Evolutionary conservation across 2,113 vertebrate species (phyloP), one percentile per base, ranked within the genome.

Genomic region (Dicentrarchus labrax): DNA sequence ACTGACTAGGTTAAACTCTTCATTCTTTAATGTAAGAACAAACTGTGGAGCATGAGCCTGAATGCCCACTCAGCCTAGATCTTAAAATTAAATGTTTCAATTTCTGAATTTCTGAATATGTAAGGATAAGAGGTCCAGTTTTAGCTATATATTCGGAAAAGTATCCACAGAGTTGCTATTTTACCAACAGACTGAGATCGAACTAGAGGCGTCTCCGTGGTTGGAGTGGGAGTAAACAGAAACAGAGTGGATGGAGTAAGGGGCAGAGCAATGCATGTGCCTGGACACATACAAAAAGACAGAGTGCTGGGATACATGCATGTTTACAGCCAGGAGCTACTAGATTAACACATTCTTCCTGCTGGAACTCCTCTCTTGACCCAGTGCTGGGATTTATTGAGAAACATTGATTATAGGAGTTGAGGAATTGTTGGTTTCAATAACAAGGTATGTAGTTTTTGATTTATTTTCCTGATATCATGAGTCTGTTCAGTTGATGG

Each of bases 131-230:
- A 15, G 6, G 41, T 30, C 48, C 39, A 19, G 48, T 61, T 54
- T 22, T 21, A 53, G 19, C 70, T 53, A 21, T 5, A 6, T 41
- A 62, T 65, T 24, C 22, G 53, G n/a, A 47, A 76, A 77, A 48
- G 8, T 10, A 50, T 56, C 21, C 24, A 30, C 38, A 66, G 38
- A 72, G 67, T 57, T 60, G 36, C 45, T 64, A 66, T 67, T 82
- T 67, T n/a, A 60, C 8, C 60, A 82, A 70, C 36, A 16, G 38
- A 30, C 30, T 30, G 30, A 30, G 30, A 2, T 30, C 30, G 30
- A 77, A 71, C 45, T 30, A 67, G 86, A 92, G 86, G 86, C 78
- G 80, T 89, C 79, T 84, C 82, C 11, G 16, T 62, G 73, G 80
- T 73, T 73, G 45, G 59, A 85, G 85, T 65, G 76, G 83, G 90